Conservation (phyloP, 2,888 invertebrate species). For the Standfussiana lucernea region DNA sequence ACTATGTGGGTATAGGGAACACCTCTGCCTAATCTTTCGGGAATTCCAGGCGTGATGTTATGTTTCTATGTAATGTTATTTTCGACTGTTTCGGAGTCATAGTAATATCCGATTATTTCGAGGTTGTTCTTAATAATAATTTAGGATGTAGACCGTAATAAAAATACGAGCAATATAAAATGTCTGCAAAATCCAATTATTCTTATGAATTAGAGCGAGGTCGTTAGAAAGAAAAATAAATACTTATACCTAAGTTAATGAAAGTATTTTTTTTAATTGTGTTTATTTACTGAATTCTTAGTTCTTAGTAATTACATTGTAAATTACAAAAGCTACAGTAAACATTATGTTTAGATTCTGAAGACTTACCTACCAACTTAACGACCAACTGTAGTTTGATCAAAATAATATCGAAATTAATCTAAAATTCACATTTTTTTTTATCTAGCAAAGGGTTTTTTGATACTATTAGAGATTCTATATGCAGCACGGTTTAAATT, state of each 20-base stretch:
- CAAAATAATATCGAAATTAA: background rate
- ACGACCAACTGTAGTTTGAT: background rate
- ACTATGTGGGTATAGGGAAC: background rate
- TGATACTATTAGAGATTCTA: background rate
- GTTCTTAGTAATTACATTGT: background rate
- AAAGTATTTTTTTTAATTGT: constrained; percentile 37
- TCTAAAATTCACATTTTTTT: background rate
- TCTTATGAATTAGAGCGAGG: constrained; percentile 55
- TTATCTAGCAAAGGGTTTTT: background rate
- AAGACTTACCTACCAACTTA: background rate
- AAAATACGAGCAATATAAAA: constrained; percentile 13
- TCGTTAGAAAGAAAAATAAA: constrained; percentile 5
- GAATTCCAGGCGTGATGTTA: background rate
- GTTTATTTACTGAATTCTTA: constrained; percentile 15
- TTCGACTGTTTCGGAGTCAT: background rate
- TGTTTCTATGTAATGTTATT: background rate
- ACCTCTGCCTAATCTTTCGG: background rate
- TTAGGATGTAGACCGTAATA: constrained; percentile 5
- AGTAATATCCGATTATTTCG: background rate
- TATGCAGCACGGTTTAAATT: background rate
- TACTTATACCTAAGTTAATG: constrained; percentile 7
- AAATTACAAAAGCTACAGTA: background rate
- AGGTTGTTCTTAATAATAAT: background rate
- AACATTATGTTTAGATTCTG: background rate
- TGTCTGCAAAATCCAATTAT: constrained; percentile 44